Base-by-base conservation (phyloP, 2,797 vertebrate genomes). In the Arnoldichthys spilopterus region DNA sequence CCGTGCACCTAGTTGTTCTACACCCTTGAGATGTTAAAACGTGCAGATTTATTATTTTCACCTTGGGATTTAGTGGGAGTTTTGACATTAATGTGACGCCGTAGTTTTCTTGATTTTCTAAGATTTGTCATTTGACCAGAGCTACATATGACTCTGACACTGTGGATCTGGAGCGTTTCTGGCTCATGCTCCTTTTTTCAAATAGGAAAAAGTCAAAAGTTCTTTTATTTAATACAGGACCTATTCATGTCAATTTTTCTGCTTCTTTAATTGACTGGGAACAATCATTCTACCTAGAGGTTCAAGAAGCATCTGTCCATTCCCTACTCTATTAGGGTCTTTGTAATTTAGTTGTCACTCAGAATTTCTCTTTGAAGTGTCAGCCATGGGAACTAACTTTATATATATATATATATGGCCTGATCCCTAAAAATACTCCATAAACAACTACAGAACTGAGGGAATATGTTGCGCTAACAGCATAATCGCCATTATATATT, bases 401-500 rank as follows among this genome's bases (percentile, higher is more conserved):
- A 56, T 26, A 28, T 28, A 59, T 24, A 24, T 16, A 62, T 47
- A 68, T 61, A 43, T 45, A n/a, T 34, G 68, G 43, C 45, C 24
- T 67, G 72, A 79, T 74, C 51, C 64, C 34, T 69, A 73, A 47
- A 74, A 80, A 73, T 43, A 76, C 59, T 66, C 37, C n/a, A 78
- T 70, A 67, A 76, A 79, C 58, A 70, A n/a, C 26, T 45, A 22
- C 11, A 80, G 79, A 84, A 80, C 73, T 79, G 79, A 85, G 54
- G 74, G 74, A 78, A 69, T 82, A 78, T 72, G 79, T 77, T 72
- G 43, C 53, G 82, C 84, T 88, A 86, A 91, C 89, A 87, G 88
- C 89, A 92, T 93, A 91, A 92, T 89, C 93, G 88, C 87, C 90
- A 91, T 91, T 88, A 88, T 88, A 88, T 88, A 89, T 90, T 90